A percentile compares a stretch with the other conserved stretches of the same genome.
Conservation (phyloP, 2,888 invertebrate genomes). For the Disparrhopalites patrizii region DNA sequence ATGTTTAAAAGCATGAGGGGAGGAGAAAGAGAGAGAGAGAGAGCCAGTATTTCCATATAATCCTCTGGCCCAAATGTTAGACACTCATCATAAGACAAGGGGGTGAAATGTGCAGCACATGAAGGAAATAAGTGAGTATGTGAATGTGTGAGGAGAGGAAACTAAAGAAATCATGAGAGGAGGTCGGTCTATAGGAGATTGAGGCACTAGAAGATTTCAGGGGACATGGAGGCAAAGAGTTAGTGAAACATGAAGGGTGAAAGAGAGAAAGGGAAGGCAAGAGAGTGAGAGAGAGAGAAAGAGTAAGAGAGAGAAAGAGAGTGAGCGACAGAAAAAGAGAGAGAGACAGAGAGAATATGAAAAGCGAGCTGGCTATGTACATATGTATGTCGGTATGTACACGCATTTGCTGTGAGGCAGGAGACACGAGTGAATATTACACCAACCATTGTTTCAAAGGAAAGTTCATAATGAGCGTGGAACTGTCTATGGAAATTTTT, state of each 20-base stretch:
- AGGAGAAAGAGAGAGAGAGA: not conserved
- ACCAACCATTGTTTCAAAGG: conserved; percentile 20
- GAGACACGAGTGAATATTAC: too few species aligned
- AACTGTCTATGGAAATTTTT: conserved; percentile 25
- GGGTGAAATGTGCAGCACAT: not conserved
- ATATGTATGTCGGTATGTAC: too few species aligned
- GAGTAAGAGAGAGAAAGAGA: not conserved
- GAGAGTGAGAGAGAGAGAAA: not conserved
- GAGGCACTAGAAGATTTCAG: too few species aligned
- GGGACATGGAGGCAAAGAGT: not conserved
- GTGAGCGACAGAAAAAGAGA: not conserved
- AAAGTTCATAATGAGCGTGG: conserved; percentile 24
- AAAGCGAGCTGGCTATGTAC: not conserved
- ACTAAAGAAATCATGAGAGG: not conserved
- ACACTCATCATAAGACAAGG: not conserved
- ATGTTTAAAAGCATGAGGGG: not conserved
- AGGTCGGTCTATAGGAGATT: not conserved
- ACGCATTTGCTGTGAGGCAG: too few species aligned
- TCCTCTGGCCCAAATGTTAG: not conserved
- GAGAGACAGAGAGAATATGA: not conserved
- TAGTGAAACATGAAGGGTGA: not conserved
- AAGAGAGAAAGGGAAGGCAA: not conserved
- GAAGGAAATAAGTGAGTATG: conserved; percentile 3
- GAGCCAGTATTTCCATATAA: not conserved
- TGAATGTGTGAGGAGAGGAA: not conserved